These are phyloP conservation scores for Mormyrus hasselquistii DNA, from an alignment of 2,797 vertebrate genomes.

Conservation along the genomic window DNA sequence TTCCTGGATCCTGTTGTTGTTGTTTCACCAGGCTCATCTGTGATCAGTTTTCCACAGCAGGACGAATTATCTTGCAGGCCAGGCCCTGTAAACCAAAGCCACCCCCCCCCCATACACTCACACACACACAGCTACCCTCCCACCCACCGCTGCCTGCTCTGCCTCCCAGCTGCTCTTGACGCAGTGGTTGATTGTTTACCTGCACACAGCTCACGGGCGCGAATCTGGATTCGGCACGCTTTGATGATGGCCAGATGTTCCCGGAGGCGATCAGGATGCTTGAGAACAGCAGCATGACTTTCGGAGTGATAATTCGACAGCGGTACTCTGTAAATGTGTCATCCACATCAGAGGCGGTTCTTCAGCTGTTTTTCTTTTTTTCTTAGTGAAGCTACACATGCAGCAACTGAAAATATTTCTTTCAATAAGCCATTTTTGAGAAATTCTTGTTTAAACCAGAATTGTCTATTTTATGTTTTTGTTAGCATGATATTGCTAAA, in stretches of 20 bases:
- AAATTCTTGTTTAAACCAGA: neutral
- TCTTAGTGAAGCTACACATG: neutral
- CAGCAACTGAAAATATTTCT: neutral
- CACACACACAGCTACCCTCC: neutral
- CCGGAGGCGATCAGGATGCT: neutral
- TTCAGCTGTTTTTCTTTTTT: neutral
- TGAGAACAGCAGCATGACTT: neutral
- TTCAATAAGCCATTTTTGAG: neutral
- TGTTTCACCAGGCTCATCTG: neutral
- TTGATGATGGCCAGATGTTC: slow-evolving; percentile 13
- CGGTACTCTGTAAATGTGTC: neutral
- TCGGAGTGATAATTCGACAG: neutral
- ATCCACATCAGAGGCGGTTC: neutral
- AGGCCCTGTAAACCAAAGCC: neutral
- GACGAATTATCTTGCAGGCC: neutral
- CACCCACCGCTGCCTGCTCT: neutral
- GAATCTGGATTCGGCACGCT: slow-evolving; percentile 1
- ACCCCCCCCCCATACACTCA: neutral
- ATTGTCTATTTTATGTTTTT: neutral
- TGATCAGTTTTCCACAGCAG: neutral
- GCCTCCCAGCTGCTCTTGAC: neutral
- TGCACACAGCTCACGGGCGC: neutral
- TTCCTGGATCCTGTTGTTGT: neutral
- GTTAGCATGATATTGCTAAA: neutral
- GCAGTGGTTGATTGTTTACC: neutral